Conservation (phyloP, 1,140 invertebrate species). For the Hyphantria cunea region DNA sequence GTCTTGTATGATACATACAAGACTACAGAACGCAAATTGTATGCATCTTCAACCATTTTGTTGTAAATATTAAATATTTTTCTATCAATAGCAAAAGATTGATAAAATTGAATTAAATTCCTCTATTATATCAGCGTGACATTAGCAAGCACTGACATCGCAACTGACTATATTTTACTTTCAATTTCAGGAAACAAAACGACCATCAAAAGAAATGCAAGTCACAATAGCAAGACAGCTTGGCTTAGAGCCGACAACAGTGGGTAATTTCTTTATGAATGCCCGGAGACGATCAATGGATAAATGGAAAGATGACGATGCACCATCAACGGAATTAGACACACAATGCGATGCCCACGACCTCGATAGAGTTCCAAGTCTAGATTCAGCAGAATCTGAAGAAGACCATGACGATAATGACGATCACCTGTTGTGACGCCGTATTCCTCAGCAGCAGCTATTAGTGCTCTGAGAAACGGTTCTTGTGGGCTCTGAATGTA, state of each 20-base stretch:
- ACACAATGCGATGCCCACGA: conserved; percentile 66
- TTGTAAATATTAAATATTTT: too few relatives aligned
- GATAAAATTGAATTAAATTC: too few relatives aligned
- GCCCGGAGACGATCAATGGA: conserved; percentile 98
- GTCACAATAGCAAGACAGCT: conserved; percentile 99
- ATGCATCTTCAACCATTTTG: too few relatives aligned
- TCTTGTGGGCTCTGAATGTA: conserved; percentile 43
- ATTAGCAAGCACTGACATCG: too few relatives aligned
- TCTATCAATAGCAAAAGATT: too few relatives aligned
- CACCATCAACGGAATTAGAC: conserved; percentile 67
- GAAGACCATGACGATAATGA: conserved; percentile 75
- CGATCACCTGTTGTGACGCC: conserved; percentile 77
- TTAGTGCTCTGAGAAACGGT: conserved; percentile 67
- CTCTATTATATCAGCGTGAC: too few relatives aligned
- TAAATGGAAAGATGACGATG: conserved; percentile 97
- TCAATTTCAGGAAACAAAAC: conserved; percentile 95
- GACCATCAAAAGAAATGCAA: conserved; percentile 99
- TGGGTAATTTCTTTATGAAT: conserved; percentile 99
- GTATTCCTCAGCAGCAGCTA: conserved; percentile 63
- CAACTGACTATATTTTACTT: too few relatives aligned
- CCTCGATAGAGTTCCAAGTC: conserved; percentile 67
- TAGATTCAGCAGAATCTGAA: conserved; percentile 72
- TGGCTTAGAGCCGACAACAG: conserved; percentile 98
- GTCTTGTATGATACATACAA: too few relatives aligned
- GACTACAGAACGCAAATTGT: too few relatives aligned